Percentiles rank a stretch among this genome's conserved stretches.
phyloP scores from a whole-genome alignment of 2,888 invertebrate genomes.

The Sinohyriopsis cumingii region DNA sequence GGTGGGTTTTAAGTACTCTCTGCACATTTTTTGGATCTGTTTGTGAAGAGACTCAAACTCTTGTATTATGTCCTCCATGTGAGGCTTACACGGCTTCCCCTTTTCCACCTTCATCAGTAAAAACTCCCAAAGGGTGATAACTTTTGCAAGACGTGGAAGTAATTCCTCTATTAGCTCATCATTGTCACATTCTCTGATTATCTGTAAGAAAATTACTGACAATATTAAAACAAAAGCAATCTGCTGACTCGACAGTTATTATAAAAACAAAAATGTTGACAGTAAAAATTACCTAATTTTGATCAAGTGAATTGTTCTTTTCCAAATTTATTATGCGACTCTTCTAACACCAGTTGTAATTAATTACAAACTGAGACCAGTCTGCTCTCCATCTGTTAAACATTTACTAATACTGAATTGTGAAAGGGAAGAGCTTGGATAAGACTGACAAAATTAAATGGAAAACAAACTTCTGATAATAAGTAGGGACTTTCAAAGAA shows the following conservation, averaged over 20 bases:
- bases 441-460: too few species aligned
- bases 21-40: constrained; percentile 55
- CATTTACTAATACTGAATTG: too few species aligned
- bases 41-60: constrained; percentile 58
- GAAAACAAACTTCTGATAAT: too few species aligned
- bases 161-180: constrained; percentile 73
- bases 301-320: too few species aligned
- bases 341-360: too few species aligned
- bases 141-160: constrained; percentile 71
- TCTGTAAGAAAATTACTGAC: constrained; percentile 35
- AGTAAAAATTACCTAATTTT: not conserved
- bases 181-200: constrained; percentile 62
- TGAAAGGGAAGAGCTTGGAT: too few species aligned
- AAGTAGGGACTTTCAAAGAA: too few species aligned
- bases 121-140: constrained; percentile 73
- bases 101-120: constrained; percentile 72
- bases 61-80: constrained; percentile 54
- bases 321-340: too few species aligned
- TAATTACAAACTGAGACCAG: too few species aligned
- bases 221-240: not conserved
- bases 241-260: not conserved
- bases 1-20: constrained; percentile 51
- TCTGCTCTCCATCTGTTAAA: too few species aligned
- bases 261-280: not conserved
- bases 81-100: constrained; percentile 55